Base-by-base conservation (phyloP, 2,113 vertebrate genomes). In the Ciconia boyciana region DNA sequence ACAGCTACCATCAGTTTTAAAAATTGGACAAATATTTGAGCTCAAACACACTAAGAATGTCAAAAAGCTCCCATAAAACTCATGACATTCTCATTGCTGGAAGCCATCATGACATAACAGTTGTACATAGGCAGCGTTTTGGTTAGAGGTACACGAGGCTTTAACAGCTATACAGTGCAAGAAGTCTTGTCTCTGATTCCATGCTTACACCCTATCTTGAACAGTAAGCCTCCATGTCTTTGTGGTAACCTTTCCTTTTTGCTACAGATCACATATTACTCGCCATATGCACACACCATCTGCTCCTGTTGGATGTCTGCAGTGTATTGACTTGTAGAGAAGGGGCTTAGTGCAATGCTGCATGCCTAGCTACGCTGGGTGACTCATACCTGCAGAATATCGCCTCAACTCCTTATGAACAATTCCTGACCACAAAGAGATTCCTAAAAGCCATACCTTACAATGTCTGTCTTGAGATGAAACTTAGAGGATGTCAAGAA, bases 61-160 rank as follows among this genome's bases (percentile, higher is more conserved):
- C 7, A 77, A 74, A 79, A 80, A 65, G 10, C 32, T 90, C 41
- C 22, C 7, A 4, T 49, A 65, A 83, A 79, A 52, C 36, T 64
- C 24, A 6, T 14, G 28, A 43, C 16, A 9, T 36, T 64, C 9
- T 25, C 32, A 64, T 11, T 62, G 39, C 77, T 62, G 78, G 36
- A 77, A 83, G 71, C 11, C 82, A 69, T 41, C 41, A 36, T 3
- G 44, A 57, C 3, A 2, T 0, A 43, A 31, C 62, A 78, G 64
- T 9, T 15, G 7, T 10, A 29, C 1, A 3, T 0, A 32, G 57
- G 70, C 74, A 90, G 57, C 4, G 0, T 55, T 75, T 39, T 48
- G 34, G 28, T 36, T 6, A 89, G 46, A 58, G 39, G 32, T 13
- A 58, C 16, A 3, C 0, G 11, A 70, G 52, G 60, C 28, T 83